A percentile compares a stretch with the other conserved stretches of the same genome.
phyloP scores from a whole-genome alignment of 2,888 invertebrate species.

The Drosophila borborema region DNA sequence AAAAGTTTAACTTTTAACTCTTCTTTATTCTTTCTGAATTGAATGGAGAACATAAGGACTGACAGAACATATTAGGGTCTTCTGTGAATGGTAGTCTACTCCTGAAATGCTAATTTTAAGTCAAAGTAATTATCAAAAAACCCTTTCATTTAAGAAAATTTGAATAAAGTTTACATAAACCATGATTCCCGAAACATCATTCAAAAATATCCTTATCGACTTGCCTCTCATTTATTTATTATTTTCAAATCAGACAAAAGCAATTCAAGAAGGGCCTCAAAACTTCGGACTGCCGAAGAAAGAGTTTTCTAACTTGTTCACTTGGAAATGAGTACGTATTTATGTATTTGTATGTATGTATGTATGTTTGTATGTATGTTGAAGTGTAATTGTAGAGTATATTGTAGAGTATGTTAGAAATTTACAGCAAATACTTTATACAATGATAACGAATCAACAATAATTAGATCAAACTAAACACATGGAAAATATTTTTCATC shows the following conservation, averaged over 20 bases:
- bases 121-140: background rate
- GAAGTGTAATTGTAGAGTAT: conserved; percentile 15
- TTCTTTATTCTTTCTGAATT: background rate
- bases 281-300: conserved; percentile 1
- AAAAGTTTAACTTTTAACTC: conserved; percentile 1
- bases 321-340: conserved; percentile 1
- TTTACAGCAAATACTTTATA: conserved; percentile 81
- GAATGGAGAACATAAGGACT: background rate
- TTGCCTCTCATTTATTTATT: background rate
- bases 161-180: background rate
- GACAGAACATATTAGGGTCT: background rate
- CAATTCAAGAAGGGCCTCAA: background rate
- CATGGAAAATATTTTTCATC: conserved; percentile 26
- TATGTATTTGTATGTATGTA: conserved; percentile 20
- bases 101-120: background rate
- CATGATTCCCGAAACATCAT: too few species aligned
- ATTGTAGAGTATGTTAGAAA: conserved; percentile 54
- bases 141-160: background rate
- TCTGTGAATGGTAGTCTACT: too few species aligned
- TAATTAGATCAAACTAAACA: conserved; percentile 41
- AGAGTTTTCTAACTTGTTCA: conserved; percentile 6
- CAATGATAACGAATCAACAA: conserved; percentile 50
- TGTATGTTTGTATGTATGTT: conserved; percentile 29
- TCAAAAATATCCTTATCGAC: too few species aligned
- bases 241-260: background rate